phyloP scores from a whole-genome alignment of 1,140 invertebrate genomes.

The Diploscapter pachys region DNA sequence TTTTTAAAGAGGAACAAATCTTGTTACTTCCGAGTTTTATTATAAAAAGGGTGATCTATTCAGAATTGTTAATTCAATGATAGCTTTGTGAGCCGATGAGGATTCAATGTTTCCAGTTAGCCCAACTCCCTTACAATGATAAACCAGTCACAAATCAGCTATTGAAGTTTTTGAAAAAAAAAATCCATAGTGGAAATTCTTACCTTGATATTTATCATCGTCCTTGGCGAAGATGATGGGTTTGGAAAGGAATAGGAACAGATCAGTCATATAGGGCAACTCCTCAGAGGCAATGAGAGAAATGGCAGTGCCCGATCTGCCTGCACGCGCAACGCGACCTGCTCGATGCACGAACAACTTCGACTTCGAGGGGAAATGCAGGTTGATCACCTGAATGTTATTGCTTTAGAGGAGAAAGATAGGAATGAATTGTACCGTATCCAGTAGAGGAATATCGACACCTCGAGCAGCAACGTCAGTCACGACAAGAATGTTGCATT shows the following conservation, averaged over 20 bases:
- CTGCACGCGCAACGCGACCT: slow-evolving; percentile 88
- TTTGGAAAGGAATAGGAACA: slow-evolving; percentile 83
- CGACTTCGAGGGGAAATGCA: slow-evolving; percentile 89
- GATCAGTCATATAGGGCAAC: slow-evolving; percentile 82
- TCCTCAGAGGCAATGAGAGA: slow-evolving; percentile 80
- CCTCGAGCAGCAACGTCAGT: slow-evolving; percentile 96
- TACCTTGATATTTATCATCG: slow-evolving; percentile 35
- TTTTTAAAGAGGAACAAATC: too few species aligned
- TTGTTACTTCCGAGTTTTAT: too few species aligned
- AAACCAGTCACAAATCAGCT: too few species aligned
- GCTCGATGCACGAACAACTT: slow-evolving; percentile 98
- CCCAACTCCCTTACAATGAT: too few species aligned
- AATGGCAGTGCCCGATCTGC: slow-evolving; percentile 31
- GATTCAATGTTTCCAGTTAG: too few species aligned
- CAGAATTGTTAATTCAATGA: neutral
- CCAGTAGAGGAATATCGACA: slow-evolving; percentile 90
- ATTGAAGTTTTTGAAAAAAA: too few species aligned
- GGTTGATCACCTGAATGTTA: slow-evolving; percentile 79
- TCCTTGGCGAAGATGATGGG: slow-evolving; percentile 50
- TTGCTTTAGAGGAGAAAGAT: neutral
- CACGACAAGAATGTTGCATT: slow-evolving; percentile 73
- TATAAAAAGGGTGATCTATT: neutral
- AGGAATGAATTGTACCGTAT: slow-evolving; percentile 63
- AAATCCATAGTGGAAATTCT: too few species aligned
- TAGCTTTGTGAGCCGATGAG: too few species aligned